Conservation (phyloP, 1,140 invertebrate species). For the Apolygus lucorum region DNA sequence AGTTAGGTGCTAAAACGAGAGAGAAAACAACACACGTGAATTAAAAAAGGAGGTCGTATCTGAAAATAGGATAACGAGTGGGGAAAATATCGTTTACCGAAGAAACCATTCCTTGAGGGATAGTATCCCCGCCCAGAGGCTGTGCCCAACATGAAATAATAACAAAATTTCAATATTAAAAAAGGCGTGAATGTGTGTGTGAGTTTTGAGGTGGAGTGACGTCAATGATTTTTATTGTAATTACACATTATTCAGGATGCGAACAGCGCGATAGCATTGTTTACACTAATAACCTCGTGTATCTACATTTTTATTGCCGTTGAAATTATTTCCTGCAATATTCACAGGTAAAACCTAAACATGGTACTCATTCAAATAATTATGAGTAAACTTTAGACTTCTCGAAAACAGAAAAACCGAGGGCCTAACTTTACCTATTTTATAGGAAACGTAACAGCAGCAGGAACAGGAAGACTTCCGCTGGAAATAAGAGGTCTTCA, state of each 20-base stretch:
- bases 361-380: no score
- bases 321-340: no score
- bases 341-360: no score
- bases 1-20: constrained; percentile 35
- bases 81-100: constrained; percentile 20
- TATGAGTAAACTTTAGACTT: no score
- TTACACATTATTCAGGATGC: neutral
- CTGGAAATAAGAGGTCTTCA: no score
- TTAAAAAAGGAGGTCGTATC: constrained; percentile 17
- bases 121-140: constrained; percentile 11
- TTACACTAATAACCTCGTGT: no score
- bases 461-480: no score
- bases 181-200: neutral
- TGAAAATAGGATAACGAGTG: constrained; percentile 16
- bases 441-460: no score
- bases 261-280: neutral
- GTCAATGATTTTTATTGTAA: no score
- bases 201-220: neutral
- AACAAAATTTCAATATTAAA: constrained; percentile 2
- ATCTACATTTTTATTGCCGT: no score
- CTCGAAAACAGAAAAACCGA: no score
- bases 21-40: constrained; percentile 29
- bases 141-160: constrained; percentile 27
- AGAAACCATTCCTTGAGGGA: constrained; percentile 25
- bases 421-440: no score